These are phyloP conservation scores for Candidula unifasciata DNA, from an alignment of 2,888 invertebrate genomes.

Conservation along the genomic window DNA sequence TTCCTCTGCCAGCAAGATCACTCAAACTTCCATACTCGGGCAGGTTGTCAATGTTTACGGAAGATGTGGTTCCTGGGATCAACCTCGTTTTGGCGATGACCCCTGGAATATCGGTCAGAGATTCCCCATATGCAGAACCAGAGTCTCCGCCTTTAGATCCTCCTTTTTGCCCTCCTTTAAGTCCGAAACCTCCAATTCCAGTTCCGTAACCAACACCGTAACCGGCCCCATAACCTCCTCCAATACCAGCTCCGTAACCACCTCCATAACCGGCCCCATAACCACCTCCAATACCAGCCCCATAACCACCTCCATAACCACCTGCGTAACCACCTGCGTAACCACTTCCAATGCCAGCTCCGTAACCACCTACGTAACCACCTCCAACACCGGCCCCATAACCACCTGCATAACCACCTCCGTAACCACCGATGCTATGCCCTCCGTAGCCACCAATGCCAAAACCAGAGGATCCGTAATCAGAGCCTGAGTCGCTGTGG, in stretches of 20 bases:
- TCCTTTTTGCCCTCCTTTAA: neutral
- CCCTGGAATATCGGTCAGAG: constrained; percentile 7
- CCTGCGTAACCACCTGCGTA: neutral
- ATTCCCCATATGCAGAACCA: neutral
- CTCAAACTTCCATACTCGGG: constrained; percentile 11
- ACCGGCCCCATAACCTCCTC: neutral
- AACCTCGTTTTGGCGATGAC: constrained; percentile 41
- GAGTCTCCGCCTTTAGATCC: neutral
- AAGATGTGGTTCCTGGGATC: constrained; percentile 34
- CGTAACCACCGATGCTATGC: neutral
- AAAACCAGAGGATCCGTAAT: no score
- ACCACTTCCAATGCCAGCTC: neutral
- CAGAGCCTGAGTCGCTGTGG: neutral
- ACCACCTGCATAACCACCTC: no score
- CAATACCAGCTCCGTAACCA: neutral
- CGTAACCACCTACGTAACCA: neutral
- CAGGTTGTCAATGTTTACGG: constrained; percentile 39
- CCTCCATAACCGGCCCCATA: neutral
- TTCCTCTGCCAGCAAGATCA: constrained; percentile 47
- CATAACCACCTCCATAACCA: neutral
- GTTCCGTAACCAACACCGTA: neutral
- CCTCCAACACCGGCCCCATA: no score
- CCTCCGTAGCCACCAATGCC: neutral
- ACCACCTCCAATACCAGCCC: neutral
- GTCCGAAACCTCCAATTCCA: neutral